phyloP scores from a whole-genome alignment of 2,797 vertebrate genomes.

The Danio kyathit region DNA sequence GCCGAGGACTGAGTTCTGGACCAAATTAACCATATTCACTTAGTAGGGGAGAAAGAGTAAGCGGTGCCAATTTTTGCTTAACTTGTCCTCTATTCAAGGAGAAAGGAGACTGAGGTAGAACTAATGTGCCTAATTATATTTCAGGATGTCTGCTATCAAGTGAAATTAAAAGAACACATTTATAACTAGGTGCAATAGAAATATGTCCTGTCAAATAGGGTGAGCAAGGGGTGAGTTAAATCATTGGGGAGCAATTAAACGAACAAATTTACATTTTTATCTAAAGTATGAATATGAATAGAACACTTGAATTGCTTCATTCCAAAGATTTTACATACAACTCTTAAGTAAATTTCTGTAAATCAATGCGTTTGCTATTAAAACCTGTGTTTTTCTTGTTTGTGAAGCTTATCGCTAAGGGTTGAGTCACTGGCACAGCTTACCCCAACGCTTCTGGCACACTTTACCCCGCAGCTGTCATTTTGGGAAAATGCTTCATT shows the following conservation, averaged over 20 bases:
- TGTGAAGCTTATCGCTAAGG: not conserved
- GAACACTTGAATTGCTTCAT: not conserved
- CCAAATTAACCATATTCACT: slow-evolving; percentile 29
- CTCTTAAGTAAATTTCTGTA: too few relatives aligned
- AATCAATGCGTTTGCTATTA: not conserved
- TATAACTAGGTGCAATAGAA: not conserved
- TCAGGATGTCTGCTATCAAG: slow-evolving; percentile 5
- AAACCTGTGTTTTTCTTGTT: not conserved
- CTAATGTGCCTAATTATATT: slow-evolving; percentile 28
- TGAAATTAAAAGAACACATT: not conserved
- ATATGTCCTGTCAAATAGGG: not conserved
- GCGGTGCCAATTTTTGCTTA: slow-evolving; percentile 16
- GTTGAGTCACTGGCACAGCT: slow-evolving; percentile 4
- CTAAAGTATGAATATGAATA: not conserved
- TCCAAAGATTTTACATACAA: not conserved
- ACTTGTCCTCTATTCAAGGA: slow-evolving; percentile 26
- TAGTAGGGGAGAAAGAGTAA: slow-evolving; percentile 2
- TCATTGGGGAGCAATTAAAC: not conserved
- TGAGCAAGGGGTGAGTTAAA: not conserved
- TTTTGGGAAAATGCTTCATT: not conserved
- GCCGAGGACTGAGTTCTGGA: not conserved
- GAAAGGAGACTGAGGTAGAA: not conserved
- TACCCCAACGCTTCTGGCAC: not conserved
- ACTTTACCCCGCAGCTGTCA: not conserved
- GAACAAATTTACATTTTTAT: not conserved